Evolutionary conservation across 1,140 invertebrate genomes (phyloP).

Genomic region (Harlomillsia oculata): DNA sequence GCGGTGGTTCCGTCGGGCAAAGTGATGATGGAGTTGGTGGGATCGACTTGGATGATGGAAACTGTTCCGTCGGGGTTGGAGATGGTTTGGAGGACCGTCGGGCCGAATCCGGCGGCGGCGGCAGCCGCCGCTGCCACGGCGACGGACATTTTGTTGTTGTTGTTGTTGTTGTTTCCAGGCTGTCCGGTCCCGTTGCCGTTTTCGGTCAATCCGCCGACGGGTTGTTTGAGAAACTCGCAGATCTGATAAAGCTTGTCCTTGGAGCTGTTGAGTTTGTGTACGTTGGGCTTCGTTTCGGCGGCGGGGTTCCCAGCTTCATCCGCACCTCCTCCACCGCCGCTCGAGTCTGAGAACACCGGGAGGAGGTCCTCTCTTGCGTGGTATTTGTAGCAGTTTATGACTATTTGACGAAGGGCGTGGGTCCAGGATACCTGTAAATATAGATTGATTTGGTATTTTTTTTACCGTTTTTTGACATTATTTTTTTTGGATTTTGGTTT

Average conservation of each 20-base stretch:
- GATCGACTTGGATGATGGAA: constrained; percentile 91
- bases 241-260: constrained; percentile 30
- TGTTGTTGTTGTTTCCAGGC: constrained; percentile 19
- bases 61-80: constrained; percentile 94
- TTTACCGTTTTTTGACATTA: background rate
- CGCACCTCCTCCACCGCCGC: constrained; percentile 74
- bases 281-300: too few species aligned
- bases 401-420: constrained; percentile 90
- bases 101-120: constrained; percentile 70
- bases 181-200: too few species aligned
- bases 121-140: too few species aligned
- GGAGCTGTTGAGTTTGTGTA: too few species aligned
- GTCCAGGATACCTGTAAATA: constrained; percentile 85
- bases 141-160: too few species aligned
- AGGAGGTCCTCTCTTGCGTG: constrained; percentile 91
- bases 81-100: constrained; percentile 88
- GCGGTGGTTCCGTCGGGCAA: constrained; percentile 91
- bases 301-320: constrained; percentile 35
- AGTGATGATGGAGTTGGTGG: constrained; percentile 86
- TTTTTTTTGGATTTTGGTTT: background rate
- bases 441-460: background rate
- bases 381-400: constrained; percentile 97
- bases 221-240: constrained; percentile 29
- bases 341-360: constrained; percentile 87
- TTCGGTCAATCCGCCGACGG: too few species aligned